Base-by-base conservation (phyloP, 2,797 vertebrate species). In the Danio choprae region DNA sequence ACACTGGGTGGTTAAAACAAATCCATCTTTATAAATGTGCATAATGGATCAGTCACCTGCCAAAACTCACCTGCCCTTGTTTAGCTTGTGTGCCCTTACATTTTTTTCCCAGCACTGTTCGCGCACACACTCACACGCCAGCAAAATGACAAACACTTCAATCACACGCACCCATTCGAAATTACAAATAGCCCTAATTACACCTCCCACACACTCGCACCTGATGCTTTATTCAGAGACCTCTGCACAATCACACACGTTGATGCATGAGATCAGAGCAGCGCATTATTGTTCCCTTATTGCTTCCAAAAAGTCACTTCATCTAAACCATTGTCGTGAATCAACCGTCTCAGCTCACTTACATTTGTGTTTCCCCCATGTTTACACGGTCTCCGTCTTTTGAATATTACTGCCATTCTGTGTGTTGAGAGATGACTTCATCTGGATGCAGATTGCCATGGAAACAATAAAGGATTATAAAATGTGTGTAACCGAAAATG, bases 181-280 rank as follows among this genome's bases (percentile, higher is more conserved):
- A 79, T 62, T 56, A 55, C 77, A 79, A 71, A 80, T 60, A 80
- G 50, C 40, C 78, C 69, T 80, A 73, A 80, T 73, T 80, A 58
- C 60, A 13, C 22, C 69, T 73, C 69, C 69, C 46, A 62, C 67
- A 58, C 65, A 72, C 59, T 38, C 12, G 8, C 78, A 80, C 58
- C 67, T 71, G 60, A 73, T 20, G 69, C 77, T 80, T 79, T 73
- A 71, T 73, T 65, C 78, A 36, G 68, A 80, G 78, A 64, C 69
- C 78, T 80, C 69, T 65, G 29, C 50, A 0, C 13, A 58, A 16
- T 56, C 12, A 44, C 40, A 80, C 15, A 3, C 16, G 12, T 29
- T 64, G 59, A 72, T 55, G 58, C 68, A 46, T 55, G 69, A 80
- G 50, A 46, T 40, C 41, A 20, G 59, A 63, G 51, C 16, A 18